Conservation (phyloP, 2,797 vertebrate species). For the Eulemur albifrons region DNA sequence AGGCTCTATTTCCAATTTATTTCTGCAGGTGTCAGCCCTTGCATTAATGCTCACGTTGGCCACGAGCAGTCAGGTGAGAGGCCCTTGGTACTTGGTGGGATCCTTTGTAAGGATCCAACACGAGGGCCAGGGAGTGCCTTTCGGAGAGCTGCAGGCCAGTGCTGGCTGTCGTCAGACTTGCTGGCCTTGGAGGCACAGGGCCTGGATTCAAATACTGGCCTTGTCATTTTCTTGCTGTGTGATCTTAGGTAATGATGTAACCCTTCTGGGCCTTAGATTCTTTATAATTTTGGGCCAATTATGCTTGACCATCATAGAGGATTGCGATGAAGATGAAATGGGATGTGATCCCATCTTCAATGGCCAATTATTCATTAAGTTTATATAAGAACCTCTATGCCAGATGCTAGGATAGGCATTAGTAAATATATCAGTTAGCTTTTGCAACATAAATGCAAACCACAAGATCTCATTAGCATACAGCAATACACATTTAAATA, state of each 20-base stretch:
- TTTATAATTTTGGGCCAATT: background rate
- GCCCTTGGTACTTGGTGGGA: background rate
- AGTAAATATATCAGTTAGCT: background rate
- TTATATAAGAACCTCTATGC: background rate
- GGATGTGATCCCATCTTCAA: background rate
- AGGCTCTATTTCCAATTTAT: background rate
- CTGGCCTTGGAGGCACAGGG: background rate
- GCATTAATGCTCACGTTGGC: background rate
- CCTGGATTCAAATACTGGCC: background rate
- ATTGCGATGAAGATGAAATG: background rate
- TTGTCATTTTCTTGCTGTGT: background rate
- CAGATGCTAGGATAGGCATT: background rate
- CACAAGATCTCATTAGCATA: background rate
- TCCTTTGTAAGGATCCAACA: background rate
- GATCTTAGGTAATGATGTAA: background rate
- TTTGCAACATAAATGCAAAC: background rate
- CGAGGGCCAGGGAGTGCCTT: background rate
- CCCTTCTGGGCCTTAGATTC: background rate
- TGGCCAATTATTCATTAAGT: background rate
- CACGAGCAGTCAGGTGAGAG: background rate
- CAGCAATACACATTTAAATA: background rate
- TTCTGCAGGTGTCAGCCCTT: background rate
- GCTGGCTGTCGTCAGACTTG: background rate
- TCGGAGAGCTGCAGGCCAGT: background rate
- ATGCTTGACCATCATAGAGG: background rate